These are phyloP conservation scores for Bufo gargarizans DNA, from an alignment of 2,113 vertebrate species.

Conservation along the genomic window DNA sequence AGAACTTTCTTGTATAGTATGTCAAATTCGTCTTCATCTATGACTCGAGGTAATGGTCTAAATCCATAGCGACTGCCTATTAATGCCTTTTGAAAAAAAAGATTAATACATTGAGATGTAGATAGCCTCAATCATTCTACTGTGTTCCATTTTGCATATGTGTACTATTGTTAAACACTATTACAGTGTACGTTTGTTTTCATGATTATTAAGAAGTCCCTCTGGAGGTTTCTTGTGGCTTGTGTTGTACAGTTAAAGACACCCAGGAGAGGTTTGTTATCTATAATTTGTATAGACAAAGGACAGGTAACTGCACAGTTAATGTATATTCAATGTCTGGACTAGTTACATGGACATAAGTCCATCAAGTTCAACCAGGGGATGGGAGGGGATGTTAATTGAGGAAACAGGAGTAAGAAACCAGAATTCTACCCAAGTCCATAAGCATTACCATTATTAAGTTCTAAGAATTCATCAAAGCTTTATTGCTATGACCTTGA, in stretches of 20 bases:
- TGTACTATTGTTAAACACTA: neutral
- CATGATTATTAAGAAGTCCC: neutral
- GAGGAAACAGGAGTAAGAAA: no score
- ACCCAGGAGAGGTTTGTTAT: conserved; percentile 27
- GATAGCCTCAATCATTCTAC: neutral
- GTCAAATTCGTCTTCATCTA: conserved; percentile 76
- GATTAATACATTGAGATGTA: neutral
- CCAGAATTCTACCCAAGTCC: no score
- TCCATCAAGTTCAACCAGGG: no score
- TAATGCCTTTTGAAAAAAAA: conserved; percentile 71
- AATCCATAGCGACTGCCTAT: conserved; percentile 79
- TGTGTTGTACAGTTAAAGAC: neutral
- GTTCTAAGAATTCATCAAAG: no score
- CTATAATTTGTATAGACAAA: neutral
- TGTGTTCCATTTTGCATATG: neutral
- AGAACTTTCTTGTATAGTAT: conserved; percentile 70
- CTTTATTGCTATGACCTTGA: no score
- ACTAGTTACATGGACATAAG: neutral
- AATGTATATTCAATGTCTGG: neutral
- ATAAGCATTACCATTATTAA: no score
- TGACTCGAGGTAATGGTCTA: conserved; percentile 66
- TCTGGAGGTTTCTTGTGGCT: neutral
- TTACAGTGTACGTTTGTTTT: neutral
- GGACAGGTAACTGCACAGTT: neutral
- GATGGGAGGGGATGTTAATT: no score